Conservation (phyloP, 2,113 vertebrate genomes). For the Paraplagusia blochii region DNA sequence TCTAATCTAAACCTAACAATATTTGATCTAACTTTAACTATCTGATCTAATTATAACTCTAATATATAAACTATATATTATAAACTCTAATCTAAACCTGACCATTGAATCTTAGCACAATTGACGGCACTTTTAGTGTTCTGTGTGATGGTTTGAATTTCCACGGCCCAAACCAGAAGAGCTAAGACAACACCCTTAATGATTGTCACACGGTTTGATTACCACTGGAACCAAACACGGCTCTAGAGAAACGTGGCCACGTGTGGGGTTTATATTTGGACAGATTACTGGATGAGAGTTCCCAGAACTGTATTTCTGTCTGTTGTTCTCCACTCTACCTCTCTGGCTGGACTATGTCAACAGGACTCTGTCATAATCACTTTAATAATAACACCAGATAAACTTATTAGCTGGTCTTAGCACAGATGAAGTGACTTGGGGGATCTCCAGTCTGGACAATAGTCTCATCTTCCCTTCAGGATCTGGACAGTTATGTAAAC, state of each 20-base stretch:
- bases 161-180: too few relatives aligned
- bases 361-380: slow-evolving; percentile 28
- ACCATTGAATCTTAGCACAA: too few relatives aligned
- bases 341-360: slow-evolving; percentile 29
- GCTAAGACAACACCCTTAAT: too few relatives aligned
- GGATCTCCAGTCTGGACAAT: background rate
- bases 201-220: too few relatives aligned
- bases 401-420: slow-evolving; percentile 23
- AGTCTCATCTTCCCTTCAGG: slow-evolving; percentile 18
- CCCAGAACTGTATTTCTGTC: slow-evolving; percentile 51
- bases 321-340: slow-evolving; percentile 15
- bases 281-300: slow-evolving; percentile 41
- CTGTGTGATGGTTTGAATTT: too few relatives aligned
- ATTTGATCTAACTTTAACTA: too few relatives aligned
- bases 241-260: slow-evolving; percentile 11
- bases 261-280: slow-evolving; percentile 45
- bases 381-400: slow-evolving; percentile 44
- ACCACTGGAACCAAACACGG: background rate
- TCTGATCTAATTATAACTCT: too few relatives aligned
- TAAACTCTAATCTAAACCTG: too few relatives aligned
- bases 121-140: too few relatives aligned
- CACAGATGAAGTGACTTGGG: slow-evolving; percentile 5
- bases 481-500: slow-evolving; percentile 23
- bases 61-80: too few relatives aligned
- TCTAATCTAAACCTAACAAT: too few relatives aligned